Conservation (phyloP, 2,797 vertebrate genomes). For the Phaenicophaeus curvirostris region DNA sequence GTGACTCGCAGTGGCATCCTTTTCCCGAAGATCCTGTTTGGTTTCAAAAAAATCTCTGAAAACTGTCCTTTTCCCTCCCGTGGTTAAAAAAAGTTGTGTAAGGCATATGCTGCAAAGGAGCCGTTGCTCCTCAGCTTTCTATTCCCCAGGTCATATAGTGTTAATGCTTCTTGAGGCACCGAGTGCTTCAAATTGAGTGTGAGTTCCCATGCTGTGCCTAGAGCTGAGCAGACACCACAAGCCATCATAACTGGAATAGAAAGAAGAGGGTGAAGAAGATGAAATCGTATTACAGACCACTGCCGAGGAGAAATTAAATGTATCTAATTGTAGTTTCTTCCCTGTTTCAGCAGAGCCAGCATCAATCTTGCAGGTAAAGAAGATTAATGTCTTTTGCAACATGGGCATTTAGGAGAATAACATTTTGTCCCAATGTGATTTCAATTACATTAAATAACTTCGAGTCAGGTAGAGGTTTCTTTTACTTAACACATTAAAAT, state of each 20-base stretch:
- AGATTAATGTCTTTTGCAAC: slow-evolving; percentile 69
- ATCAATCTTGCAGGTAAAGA: slow-evolving; percentile 70
- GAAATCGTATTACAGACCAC: slow-evolving; percentile 60
- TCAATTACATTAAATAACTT: slow-evolving; percentile 68
- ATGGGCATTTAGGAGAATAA: slow-evolving; percentile 70
- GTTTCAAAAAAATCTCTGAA: not conserved
- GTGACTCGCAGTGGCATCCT: slow-evolving; percentile 9
- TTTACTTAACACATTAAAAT: slow-evolving; percentile 53
- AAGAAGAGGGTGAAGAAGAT: slow-evolving; percentile 15
- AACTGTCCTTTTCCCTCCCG: not conserved
- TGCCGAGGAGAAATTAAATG: slow-evolving; percentile 68
- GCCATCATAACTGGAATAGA: slow-evolving; percentile 1
- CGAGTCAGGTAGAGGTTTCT: slow-evolving; percentile 47
- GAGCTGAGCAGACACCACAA: slow-evolving; percentile 37
- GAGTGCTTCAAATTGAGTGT: slow-evolving; percentile 40
- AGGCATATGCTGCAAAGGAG: not conserved
- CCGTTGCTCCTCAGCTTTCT: not conserved
- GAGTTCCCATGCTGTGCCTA: slow-evolving; percentile 52
- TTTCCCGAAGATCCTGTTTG: not conserved
- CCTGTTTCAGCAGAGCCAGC: slow-evolving; percentile 57
- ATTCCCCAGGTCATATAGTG: not conserved
- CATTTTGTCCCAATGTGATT: slow-evolving; percentile 66
- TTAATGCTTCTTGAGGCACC: slow-evolving; percentile 43
- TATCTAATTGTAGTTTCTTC: slow-evolving; percentile 68
- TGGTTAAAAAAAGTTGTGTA: not conserved